Conservation (phyloP, 2,113 vertebrate species). For the Tautogolabrus adspersus region DNA sequence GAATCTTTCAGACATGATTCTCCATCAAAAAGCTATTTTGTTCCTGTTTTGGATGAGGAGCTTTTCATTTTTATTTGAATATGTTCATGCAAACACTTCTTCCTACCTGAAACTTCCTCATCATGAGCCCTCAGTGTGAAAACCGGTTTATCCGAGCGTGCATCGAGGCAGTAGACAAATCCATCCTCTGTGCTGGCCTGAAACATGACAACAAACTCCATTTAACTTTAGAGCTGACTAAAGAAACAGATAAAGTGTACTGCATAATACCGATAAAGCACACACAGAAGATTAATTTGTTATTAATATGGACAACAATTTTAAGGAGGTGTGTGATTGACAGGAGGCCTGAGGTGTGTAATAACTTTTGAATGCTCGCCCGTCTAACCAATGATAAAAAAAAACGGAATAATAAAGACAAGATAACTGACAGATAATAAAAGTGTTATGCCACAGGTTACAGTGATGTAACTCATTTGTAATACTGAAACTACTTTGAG, state of each 20-base stretch:
- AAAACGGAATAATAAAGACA: not conserved
- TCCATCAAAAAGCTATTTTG: too few relatives aligned
- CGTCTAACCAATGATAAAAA: not conserved
- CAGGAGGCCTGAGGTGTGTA: too few relatives aligned
- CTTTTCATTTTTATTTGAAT: not conserved
- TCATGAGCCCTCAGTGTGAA: slow-evolving; percentile 95
- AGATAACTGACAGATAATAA: too few relatives aligned
- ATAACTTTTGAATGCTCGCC: too few relatives aligned
- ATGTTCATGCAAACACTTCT: not conserved
- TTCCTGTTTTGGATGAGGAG: not conserved
- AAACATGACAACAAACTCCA: slow-evolving; percentile 14
- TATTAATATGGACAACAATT: too few relatives aligned
- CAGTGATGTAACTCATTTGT: too few relatives aligned
- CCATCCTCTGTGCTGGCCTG: slow-evolving; percentile 98
- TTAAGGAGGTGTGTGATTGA: too few relatives aligned
- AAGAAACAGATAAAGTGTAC: not conserved
- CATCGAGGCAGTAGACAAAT: slow-evolving; percentile 96
- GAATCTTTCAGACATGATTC: not conserved
- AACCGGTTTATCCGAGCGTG: slow-evolving; percentile 93
- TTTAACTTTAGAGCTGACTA: slow-evolving; percentile 1
- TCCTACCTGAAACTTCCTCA: slow-evolving; percentile 92
- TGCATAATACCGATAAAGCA: not conserved
- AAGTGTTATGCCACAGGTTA: not conserved
- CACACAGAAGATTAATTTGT: not conserved
- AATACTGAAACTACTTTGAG: too few relatives aligned